Percentiles rank a stretch among this genome's conserved stretches.
phyloP scores from a whole-genome alignment of 2,888 invertebrate genomes.

The Molorchus minor region DNA sequence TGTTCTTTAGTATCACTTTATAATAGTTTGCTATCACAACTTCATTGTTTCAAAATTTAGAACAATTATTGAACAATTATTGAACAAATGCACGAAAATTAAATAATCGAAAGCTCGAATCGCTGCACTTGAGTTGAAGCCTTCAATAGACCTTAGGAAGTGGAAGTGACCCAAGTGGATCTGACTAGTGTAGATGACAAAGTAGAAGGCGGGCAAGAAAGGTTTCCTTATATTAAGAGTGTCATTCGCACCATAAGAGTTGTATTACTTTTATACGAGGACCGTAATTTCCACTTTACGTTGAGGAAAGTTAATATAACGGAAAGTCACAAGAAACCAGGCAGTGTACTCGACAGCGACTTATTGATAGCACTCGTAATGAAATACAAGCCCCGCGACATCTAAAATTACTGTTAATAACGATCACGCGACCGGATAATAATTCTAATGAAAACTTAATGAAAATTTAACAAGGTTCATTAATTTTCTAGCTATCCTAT shows the following conservation, averaged over 20 bases:
- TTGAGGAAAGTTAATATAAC: conserved; percentile 43
- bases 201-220: conserved; percentile 33
- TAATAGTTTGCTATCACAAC: no score
- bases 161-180: not conserved
- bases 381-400: conserved; percentile 45
- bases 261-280: conserved; percentile 47
- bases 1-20: no score
- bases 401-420: conserved; percentile 41
- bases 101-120: no score
- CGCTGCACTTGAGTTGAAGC: no score
- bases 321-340: conserved; percentile 44
- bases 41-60: no score
- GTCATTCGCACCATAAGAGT: conserved; percentile 46
- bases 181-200: conserved; percentile 25
- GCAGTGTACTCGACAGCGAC: conserved; percentile 46
- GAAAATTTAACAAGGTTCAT: conserved; percentile 41
- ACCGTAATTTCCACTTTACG: conserved; percentile 41
- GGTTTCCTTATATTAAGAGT: conserved; percentile 44
- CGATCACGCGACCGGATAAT: conserved; percentile 41
- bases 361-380: conserved; percentile 48
- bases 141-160: not conserved
- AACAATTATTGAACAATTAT: no score
- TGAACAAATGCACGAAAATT: no score
- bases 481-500: conserved; percentile 35
- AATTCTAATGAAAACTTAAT: conserved; percentile 48